Evolutionary conservation across 2,797 vertebrate genomes (phyloP).

Genomic region (Anguilla anguilla): DNA sequence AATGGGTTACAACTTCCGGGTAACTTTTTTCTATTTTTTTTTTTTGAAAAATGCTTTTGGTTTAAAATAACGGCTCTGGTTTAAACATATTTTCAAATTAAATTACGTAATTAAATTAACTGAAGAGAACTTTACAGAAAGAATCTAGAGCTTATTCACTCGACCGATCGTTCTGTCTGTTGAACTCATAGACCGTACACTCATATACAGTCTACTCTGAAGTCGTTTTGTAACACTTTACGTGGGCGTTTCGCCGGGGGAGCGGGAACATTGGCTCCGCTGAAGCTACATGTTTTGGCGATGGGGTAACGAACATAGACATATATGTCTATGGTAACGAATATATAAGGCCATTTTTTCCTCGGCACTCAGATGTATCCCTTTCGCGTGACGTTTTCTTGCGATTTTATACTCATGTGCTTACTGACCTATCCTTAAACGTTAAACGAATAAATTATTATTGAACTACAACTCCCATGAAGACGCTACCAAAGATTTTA

Average conservation of each 20-base stretch:
- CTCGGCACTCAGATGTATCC: too few species aligned
- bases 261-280: neutral
- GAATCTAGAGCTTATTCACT: neutral
- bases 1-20: slow-evolving; percentile 28
- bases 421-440: neutral
- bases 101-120: too few species aligned
- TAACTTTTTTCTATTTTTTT: neutral
- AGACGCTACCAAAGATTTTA: neutral
- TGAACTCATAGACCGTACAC: neutral
- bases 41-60: slow-evolving; percentile 5
- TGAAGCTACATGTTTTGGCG: too few species aligned
- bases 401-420: neutral
- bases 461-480: neutral
- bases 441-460: neutral
- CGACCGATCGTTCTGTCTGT: neutral
- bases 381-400: neutral
- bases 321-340: too few species aligned
- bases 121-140: too few species aligned
- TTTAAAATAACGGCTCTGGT: too few species aligned
- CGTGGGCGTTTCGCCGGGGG: too few species aligned
- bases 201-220: neutral
- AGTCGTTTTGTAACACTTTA: neutral
- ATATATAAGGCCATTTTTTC: too few species aligned
- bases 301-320: too few species aligned
- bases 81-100: too few species aligned